Conservation (phyloP, 2,888 invertebrate species). For the Nipponacmea schrenckii region DNA sequence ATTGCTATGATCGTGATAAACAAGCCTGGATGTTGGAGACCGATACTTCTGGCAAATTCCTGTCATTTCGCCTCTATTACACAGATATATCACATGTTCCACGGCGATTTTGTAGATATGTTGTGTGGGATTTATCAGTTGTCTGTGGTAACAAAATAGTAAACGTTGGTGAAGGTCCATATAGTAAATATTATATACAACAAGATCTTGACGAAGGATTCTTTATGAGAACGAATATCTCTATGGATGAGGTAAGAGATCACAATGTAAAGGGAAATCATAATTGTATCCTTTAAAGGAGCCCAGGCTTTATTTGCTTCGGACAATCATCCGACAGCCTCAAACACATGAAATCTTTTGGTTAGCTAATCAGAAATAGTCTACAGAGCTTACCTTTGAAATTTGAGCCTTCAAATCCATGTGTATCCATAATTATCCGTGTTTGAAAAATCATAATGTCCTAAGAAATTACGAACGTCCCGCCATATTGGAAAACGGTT, state of each 20-base stretch:
- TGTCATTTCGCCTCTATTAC: slow-evolving; percentile 77
- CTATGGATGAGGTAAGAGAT: slow-evolving; percentile 76
- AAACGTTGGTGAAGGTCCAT: slow-evolving; percentile 79
- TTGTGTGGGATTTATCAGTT: slow-evolving; percentile 54
- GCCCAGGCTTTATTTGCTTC: too few species aligned
- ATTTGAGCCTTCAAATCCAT: too few species aligned
- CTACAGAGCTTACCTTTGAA: too few species aligned
- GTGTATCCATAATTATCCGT: too few species aligned
- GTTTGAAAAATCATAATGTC: too few species aligned
- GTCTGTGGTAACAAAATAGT: slow-evolving; percentile 67
- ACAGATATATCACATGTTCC: slow-evolving; percentile 75
- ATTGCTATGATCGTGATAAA: slow-evolving; percentile 84
- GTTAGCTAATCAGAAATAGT: too few species aligned
- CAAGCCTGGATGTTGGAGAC: slow-evolving; percentile 84
- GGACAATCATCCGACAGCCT: too few species aligned
- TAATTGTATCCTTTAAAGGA: too few species aligned
- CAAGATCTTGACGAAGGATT: slow-evolving; percentile 83
- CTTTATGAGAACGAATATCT: slow-evolving; percentile 82
- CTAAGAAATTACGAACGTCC: too few species aligned
- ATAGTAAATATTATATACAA: slow-evolving; percentile 83
- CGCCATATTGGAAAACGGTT: too few species aligned
- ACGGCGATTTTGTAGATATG: slow-evolving; percentile 76
- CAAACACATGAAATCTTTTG: too few species aligned
- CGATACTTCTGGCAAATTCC: slow-evolving; percentile 81
- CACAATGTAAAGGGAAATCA: too few species aligned